phyloP scores from a whole-genome alignment of 2,888 invertebrate species.

The Timema cristinae region DNA sequence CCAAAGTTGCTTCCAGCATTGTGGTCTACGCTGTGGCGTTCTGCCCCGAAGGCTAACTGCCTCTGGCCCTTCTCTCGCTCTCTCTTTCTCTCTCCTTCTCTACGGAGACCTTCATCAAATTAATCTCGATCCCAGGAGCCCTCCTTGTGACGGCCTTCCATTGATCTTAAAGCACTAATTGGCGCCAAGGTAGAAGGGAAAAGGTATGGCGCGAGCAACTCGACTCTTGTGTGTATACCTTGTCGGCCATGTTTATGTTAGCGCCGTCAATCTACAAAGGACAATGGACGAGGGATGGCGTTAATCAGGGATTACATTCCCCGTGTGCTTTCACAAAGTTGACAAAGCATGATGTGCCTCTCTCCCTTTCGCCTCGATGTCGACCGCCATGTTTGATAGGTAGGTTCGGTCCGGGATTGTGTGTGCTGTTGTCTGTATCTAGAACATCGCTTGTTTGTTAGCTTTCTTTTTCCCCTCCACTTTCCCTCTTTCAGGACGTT shows the following conservation, averaged over 20 bases:
- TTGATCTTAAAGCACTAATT: constrained; percentile 29
- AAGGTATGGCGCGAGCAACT: neutral
- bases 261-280: constrained; percentile 1
- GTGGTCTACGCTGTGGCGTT: too few species aligned
- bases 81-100: too few species aligned
- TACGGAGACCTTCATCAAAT: constrained; percentile 21
- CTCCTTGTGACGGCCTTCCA: constrained; percentile 23
- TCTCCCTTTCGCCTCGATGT: neutral
- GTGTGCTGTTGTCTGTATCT: neutral
- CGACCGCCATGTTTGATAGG: too few species aligned
- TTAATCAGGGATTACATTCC: constrained; percentile 8
- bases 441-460: constrained; percentile 16
- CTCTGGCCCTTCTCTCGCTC: constrained; percentile 13
- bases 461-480: constrained; percentile 6
- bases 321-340: constrained; percentile 1
- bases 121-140: constrained; percentile 29
- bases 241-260: constrained; percentile 12
- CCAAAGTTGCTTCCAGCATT: too few species aligned
- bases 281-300: constrained; percentile 5
- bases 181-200: constrained; percentile 25
- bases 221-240: neutral
- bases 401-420: too few species aligned
- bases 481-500: neutral
- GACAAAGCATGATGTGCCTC: neutral
- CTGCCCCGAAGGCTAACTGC: constrained; percentile 24